Conservation (phyloP, 2,113 vertebrate genomes). For the Oncorhynchus keta region DNA sequence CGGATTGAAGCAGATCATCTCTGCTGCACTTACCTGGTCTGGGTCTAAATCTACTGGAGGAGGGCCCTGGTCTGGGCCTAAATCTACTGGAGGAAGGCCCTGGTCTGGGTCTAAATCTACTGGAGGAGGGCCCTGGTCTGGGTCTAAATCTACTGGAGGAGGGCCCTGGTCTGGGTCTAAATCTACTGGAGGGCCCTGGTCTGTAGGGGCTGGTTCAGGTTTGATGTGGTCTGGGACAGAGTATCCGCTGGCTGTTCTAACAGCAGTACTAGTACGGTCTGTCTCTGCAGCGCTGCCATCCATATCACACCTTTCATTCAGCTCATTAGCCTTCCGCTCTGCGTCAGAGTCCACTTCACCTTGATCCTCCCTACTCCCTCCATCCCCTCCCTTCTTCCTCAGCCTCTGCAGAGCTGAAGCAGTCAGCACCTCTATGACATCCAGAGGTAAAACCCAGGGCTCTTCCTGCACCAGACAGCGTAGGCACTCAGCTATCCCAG, state of each 20-base stretch:
- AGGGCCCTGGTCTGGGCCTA: too few species aligned
- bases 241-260: neutral
- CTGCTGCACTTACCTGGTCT: slow-evolving; percentile 72
- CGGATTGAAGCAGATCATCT: slow-evolving; percentile 80
- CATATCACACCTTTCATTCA: neutral
- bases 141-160: slow-evolving; percentile 55
- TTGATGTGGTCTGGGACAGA: neutral
- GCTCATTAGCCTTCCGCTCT: neutral
- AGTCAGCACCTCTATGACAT: slow-evolving; percentile 64
- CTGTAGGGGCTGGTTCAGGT: neutral
- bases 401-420: slow-evolving; percentile 1
- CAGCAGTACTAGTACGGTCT: neutral
- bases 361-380: neutral
- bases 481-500: slow-evolving; percentile 67
- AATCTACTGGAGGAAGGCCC: slow-evolving; percentile 1
- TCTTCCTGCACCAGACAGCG: slow-evolving; percentile 47
- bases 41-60: too few species aligned
- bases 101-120: slow-evolving; percentile 55
- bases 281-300: neutral
- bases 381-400: neutral
- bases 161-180: too few species aligned
- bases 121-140: slow-evolving; percentile 61
- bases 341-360: neutral
- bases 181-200: slow-evolving; percentile 1
- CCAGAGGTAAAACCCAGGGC: slow-evolving; percentile 63